Base-by-base conservation (phyloP, 2,113 vertebrate species). In the Gasterosteus nipponicus region DNA sequence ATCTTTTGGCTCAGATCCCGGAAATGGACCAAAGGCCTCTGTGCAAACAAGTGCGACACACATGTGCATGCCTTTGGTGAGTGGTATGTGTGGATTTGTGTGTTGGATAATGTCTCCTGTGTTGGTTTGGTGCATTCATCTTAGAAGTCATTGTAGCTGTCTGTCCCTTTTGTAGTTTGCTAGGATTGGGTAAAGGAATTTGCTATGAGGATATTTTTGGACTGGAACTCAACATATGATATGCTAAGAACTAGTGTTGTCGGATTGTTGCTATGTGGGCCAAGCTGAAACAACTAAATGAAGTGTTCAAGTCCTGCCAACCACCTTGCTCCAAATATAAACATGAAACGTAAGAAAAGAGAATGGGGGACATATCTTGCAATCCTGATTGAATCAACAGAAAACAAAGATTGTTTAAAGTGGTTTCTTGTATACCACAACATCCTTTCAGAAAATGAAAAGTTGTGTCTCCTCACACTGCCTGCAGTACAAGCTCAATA, bases 121-220 rank as follows among this genome's bases (percentile, higher is more conserved):
- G 26, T 77, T 51, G 26, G 16, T 71, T 69, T 62, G 5, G 22
- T 56, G n/a, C 44, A 39, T 42, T 74, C 44, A 49, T 59, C 78
- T 65, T 47, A 19, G 54, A 81, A 64, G 65, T 68, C 54, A 69
- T 41, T 22, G 62, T 38, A 5, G n/a, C 22, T 56, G 44, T 76
- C 51, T 51, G 38, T 71, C 69, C 29, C n/a, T 54, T 35, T 44
- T 74, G 77, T 54, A 59, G 66, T 89, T 87, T 46, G 10, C 42
- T 66, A 35, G 29, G 42, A 68, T 65, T 69, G 69, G 19, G 2
- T 35, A 81, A 78, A 85, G 69, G 51, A 47, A 22, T 73, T 81
- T 64, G 29, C 44, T 53, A 47, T 71, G 59, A 85, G 61, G 64
- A 80, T 31, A 77, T 70, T 71, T 82, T 66, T 88, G 83, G 75